Conservation (phyloP, 2,113 vertebrate genomes). For the Eurystomus gularis region DNA sequence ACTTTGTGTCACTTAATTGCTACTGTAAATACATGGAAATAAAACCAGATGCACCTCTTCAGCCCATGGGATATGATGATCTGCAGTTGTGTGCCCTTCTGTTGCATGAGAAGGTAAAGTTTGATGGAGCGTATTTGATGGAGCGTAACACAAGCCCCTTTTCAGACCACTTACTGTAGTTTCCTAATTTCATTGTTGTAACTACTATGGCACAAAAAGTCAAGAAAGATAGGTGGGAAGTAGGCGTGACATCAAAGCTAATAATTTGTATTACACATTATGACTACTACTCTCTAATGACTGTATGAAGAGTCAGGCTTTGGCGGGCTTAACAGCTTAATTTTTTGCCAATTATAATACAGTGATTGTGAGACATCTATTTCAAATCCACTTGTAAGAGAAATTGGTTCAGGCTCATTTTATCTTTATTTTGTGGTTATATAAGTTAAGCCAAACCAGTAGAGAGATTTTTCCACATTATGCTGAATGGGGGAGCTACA, state of each 20-base stretch:
- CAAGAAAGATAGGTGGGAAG: neutral
- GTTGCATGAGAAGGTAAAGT: neutral
- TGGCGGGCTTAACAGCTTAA: neutral
- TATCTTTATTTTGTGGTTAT: slow-evolving; percentile 5
- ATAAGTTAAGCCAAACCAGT: neutral
- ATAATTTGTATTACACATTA: neutral
- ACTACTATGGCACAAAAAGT: neutral
- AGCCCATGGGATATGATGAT: neutral
- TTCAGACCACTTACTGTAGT: neutral
- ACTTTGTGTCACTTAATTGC: neutral
- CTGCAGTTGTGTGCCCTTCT: neutral
- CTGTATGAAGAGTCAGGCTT: neutral
- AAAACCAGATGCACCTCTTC: neutral
- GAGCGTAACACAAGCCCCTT: neutral
- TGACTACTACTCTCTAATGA: neutral
- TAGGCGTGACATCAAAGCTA: slow-evolving; percentile 8
- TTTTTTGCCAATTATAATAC: neutral
- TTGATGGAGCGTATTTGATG: neutral
- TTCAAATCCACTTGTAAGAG: slow-evolving; percentile 14
- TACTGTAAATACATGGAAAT: neutral
- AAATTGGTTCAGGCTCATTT: neutral
- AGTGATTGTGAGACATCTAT: neutral
- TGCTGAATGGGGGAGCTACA: neutral
- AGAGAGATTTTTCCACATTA: neutral
- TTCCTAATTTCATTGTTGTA: neutral